Evolutionary conservation across 2,797 vertebrate species (phyloP).

Genomic region (Lepidocolaptes lacrymiger): DNA sequence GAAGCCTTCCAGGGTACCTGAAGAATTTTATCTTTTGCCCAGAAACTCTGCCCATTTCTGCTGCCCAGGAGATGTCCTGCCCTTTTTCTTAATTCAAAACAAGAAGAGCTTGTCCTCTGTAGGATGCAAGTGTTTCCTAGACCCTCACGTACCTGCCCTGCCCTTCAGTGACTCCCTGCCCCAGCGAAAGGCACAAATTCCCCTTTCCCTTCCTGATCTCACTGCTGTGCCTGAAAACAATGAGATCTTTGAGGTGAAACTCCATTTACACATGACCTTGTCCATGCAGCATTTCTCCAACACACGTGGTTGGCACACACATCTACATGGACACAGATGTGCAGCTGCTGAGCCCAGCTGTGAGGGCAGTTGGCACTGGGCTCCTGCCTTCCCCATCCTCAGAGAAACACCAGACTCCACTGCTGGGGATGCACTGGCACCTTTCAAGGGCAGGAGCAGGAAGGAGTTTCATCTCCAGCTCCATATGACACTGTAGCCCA

Average conservation of each 20-base stretch:
- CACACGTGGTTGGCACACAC: neutral
- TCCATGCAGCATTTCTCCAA: neutral
- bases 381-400: neutral
- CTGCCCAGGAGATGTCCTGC: neutral
- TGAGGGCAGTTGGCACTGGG: neutral
- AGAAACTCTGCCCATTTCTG: neutral
- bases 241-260: neutral
- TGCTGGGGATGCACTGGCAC: neutral
- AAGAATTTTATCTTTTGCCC: neutral
- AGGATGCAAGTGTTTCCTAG: neutral
- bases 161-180: neutral
- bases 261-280: neutral
- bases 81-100: neutral
- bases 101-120: neutral
- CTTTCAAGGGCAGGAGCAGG: neutral
- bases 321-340: accelerated
- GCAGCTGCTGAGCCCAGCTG: neutral
- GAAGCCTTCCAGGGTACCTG: neutral
- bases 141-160: neutral
- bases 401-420: neutral
- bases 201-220: neutral
- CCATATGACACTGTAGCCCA: neutral
- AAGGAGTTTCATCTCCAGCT: neutral
- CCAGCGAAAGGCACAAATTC: neutral
- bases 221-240: neutral